A percentile compares a stretch with the other conserved stretches of the same genome.
phyloP scores from a whole-genome alignment of 2,113 vertebrate genomes.

The Paraplagusia blochii region DNA sequence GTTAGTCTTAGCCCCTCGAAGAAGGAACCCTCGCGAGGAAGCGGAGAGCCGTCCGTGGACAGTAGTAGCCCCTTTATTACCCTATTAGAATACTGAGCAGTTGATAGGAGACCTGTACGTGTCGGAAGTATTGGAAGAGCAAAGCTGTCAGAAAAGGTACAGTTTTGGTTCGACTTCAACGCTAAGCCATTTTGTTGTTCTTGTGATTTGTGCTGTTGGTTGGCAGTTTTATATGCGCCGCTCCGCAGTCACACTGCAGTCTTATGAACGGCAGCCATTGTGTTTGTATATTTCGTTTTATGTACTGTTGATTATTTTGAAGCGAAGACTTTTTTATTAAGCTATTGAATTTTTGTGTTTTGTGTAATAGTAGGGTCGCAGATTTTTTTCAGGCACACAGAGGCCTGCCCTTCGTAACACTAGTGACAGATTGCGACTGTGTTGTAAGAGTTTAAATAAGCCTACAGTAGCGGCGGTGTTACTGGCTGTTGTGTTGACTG shows the following conservation, averaged over 20 bases:
- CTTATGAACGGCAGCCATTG: not conserved
- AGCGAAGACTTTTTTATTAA: not conserved
- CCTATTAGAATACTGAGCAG: not conserved
- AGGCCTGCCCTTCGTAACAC: not conserved
- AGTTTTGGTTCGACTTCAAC: constrained; percentile 7
- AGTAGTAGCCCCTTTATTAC: constrained; percentile 17
- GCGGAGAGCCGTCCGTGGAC: constrained; percentile 5
- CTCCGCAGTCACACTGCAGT: not conserved
- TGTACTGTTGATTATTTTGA: too few relatives aligned
- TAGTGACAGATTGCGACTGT: not conserved
- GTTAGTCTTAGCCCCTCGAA: constrained; percentile 61
- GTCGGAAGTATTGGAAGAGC: not conserved
- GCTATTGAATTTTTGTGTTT: not conserved
- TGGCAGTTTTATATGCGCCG: not conserved
- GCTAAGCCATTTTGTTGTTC: not conserved
- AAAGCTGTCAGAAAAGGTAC: constrained; percentile 32
- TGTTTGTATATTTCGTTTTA: not conserved
- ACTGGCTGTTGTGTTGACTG: too few relatives aligned
- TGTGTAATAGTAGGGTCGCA: not conserved
- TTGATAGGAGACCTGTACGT: constrained; percentile 5
- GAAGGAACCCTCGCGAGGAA: constrained; percentile 49
- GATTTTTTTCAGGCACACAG: not conserved
- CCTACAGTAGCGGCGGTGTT: not conserved
- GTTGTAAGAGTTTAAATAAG: not conserved
- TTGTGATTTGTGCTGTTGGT: not conserved